Evolutionary conservation across 1,140 invertebrate species (phyloP).

Genomic region (Leptoteleia sp.): DNA sequence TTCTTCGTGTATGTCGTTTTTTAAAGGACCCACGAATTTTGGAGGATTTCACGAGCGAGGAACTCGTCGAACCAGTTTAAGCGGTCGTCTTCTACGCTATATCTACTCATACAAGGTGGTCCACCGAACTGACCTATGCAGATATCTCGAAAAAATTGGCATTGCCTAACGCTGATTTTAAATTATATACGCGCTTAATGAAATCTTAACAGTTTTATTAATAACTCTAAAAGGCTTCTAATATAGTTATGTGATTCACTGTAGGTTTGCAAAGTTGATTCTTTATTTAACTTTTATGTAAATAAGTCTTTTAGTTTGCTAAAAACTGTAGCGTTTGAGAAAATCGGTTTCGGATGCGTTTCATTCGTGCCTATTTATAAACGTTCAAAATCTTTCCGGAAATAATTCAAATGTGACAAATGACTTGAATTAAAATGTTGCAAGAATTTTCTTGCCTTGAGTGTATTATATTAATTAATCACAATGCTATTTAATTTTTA

Average conservation of each 20-base stretch:
- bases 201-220: constrained; percentile 13
- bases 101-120: constrained; percentile 63
- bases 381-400: neutral
- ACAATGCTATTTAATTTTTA: no score
- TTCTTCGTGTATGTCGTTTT: constrained; percentile 47
- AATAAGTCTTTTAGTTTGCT: constrained; percentile 2
- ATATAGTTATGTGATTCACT: constrained; percentile 20
- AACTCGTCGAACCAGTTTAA: constrained; percentile 70
- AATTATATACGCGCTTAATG: constrained; percentile 18
- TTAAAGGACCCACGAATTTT: constrained; percentile 68
- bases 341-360: constrained; percentile 14
- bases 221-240: neutral
- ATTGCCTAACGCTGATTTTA: constrained; percentile 38
- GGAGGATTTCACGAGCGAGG: constrained; percentile 60
- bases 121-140: constrained; percentile 69
- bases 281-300: constrained; percentile 9
- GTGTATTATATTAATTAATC: no score
- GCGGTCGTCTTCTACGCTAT: constrained; percentile 64
- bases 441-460: constrained; percentile 2
- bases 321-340: constrained; percentile 11
- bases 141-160: constrained; percentile 55
- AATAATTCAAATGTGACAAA: no score
- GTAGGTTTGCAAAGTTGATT: no score
- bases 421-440: no score
- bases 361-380: constrained; percentile 17